A percentile compares a stretch with the other conserved stretches of the same genome.
Conservation (phyloP, 1,140 invertebrate species). For the Branchinecta lindahli region DNA sequence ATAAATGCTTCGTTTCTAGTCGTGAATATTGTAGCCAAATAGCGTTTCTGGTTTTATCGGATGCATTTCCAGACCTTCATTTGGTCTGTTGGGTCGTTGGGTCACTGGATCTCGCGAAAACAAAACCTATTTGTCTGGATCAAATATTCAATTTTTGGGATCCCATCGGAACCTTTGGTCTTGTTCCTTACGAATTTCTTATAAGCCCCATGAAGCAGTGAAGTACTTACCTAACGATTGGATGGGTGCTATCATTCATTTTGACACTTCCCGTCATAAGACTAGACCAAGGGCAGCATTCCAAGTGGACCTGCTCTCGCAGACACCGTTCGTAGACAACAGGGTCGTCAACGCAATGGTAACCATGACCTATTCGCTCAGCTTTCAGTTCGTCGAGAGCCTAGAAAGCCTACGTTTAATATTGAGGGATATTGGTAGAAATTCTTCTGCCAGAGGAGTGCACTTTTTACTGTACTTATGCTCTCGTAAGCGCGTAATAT, state of each 20-base stretch:
- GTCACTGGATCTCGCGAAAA: too few relatives aligned
- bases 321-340: slow-evolving; percentile 33
- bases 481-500: too few relatives aligned
- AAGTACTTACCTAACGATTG: slow-evolving; percentile 28
- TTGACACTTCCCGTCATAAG: slow-evolving; percentile 38
- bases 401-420: slow-evolving; percentile 22
- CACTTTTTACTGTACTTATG: too few relatives aligned
- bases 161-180: too few relatives aligned
- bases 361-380: slow-evolving; percentile 45
- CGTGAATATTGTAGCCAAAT: too few relatives aligned
- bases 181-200: neutral
- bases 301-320: slow-evolving; percentile 35
- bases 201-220: neutral
- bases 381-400: slow-evolving; percentile 38
- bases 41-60: too few relatives aligned
- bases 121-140: too few relatives aligned
- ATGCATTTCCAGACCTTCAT: too few relatives aligned
- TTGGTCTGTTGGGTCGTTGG: too few relatives aligned
- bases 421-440: neutral
- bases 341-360: slow-evolving; percentile 37
- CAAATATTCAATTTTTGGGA: too few relatives aligned
- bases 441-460: too few relatives aligned
- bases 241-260: slow-evolving; percentile 26
- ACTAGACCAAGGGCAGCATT: slow-evolving; percentile 42
- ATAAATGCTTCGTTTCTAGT: too few relatives aligned